Percentiles rank a stretch among this genome's conserved stretches.
These are phyloP conservation scores for Ambastaia sidthimunki DNA, from an alignment of 2,797 vertebrate genomes.

Conservation along the genomic window DNA sequence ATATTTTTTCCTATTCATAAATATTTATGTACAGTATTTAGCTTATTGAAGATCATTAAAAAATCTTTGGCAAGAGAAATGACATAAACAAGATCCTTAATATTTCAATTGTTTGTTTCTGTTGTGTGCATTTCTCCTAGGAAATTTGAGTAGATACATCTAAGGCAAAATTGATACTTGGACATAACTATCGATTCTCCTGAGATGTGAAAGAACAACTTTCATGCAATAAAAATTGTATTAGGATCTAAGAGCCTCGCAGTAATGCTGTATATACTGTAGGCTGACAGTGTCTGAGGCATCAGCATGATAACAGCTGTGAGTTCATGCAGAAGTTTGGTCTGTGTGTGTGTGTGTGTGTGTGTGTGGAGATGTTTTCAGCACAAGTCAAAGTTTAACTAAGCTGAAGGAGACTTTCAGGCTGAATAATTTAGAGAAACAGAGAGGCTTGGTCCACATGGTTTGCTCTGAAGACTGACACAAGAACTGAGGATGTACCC, in stretches of 20 bases:
- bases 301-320: neutral
- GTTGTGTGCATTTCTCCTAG: neutral
- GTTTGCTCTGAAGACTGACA: conserved; percentile 36
- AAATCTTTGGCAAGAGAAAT: too few relatives aligned
- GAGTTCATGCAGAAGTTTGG: conserved; percentile 7
- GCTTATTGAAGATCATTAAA: too few relatives aligned
- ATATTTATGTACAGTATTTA: neutral
- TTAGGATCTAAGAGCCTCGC: neutral
- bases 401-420: conserved; percentile 18
- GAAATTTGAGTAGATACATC: neutral
- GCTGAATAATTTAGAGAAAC: conserved; percentile 50
- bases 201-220: neutral
- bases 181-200: neutral
- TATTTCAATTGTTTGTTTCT: neutral
- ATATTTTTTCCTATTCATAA: too few relatives aligned
- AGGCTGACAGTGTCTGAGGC: neutral
- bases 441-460: conserved; percentile 35
- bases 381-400: conserved; percentile 18
- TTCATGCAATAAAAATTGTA: neutral
- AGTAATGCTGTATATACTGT: neutral
- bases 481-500: neutral
- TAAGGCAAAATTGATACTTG: neutral
- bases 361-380: conserved; percentile 4
- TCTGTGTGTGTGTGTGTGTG: neutral
- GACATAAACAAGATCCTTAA: too few relatives aligned